Conservation (phyloP, 2,888 invertebrate species). For the Diarsia dahlii region DNA sequence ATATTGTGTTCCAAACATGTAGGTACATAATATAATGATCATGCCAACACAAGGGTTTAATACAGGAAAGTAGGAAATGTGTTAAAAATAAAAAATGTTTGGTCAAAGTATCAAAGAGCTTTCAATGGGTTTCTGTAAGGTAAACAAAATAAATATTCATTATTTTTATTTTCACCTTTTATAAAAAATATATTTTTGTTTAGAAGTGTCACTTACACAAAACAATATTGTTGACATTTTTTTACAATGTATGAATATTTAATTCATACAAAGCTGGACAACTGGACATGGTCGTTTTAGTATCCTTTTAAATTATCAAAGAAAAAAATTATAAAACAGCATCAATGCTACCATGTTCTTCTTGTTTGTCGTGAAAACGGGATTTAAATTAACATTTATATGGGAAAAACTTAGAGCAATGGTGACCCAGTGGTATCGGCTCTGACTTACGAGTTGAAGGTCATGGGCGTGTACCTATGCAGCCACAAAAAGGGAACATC, state of each 20-base stretch:
- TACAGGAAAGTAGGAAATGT: background rate
- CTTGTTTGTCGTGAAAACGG: background rate
- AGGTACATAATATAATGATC: too few relatives aligned
- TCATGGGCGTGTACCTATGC: background rate
- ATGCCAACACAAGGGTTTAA: background rate
- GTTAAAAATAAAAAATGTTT: background rate
- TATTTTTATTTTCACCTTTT: background rate
- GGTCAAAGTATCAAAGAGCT: background rate
- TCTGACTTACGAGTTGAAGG: background rate
- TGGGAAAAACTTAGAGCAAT: background rate
- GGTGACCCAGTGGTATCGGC: too few relatives aligned
- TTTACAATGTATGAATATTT: background rate
- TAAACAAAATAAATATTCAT: background rate
- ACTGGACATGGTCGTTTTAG: background rate
- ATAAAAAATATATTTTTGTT: slow-evolving; percentile 1
- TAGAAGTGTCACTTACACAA: slow-evolving; percentile 13
- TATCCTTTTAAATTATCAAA: background rate
- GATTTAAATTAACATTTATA: background rate
- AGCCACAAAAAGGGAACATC: background rate
- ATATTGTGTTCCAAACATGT: too few relatives aligned
- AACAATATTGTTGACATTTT: background rate
- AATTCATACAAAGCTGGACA: background rate
- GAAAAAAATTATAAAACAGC: background rate
- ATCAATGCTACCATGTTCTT: background rate
- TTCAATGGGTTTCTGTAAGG: background rate